Percentiles rank a stretch among this genome's conserved stretches.
These are phyloP conservation scores for Merops nubicus DNA, from an alignment of 2,113 vertebrate genomes.

Conservation along the genomic window DNA sequence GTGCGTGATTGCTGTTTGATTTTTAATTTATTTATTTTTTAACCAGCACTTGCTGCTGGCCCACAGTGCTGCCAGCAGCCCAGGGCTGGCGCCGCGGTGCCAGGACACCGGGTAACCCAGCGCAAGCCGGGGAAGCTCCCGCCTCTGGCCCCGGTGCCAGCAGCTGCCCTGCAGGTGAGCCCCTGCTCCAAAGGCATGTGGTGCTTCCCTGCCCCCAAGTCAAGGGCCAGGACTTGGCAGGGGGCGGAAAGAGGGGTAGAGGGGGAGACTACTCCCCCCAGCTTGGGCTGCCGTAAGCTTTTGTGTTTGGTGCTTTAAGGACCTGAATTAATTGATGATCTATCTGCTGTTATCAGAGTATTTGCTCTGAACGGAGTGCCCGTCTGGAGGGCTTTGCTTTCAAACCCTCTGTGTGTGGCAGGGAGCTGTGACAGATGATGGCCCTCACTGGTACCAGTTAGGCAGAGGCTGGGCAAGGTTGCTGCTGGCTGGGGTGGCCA, in stretches of 20 bases:
- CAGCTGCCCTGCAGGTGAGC: rapidly evolving
- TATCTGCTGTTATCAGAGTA: not conserved
- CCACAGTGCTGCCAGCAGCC: rapidly evolving
- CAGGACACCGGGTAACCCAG: rapidly evolving
- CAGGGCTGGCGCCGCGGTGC: not conserved
- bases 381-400: not conserved
- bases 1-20: too few species aligned
- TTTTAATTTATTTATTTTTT: too few species aligned
- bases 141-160: rapidly evolving
- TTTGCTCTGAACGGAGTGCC: not conserved
- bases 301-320: rapidly evolving
- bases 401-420: rapidly evolving
- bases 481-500: not conserved
- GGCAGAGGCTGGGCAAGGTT: not conserved
- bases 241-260: too few species aligned
- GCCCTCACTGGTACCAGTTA: rapidly evolving
- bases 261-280: too few species aligned
- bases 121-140: not conserved
- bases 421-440: not conserved
- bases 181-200: not conserved
- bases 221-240: not conserved
- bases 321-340: not conserved
- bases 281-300: rapidly evolving
- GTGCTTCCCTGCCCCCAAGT: not conserved
- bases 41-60: not conserved